Conservation (phyloP, 1,140 invertebrate genomes). For the Olivierus martensii region DNA sequence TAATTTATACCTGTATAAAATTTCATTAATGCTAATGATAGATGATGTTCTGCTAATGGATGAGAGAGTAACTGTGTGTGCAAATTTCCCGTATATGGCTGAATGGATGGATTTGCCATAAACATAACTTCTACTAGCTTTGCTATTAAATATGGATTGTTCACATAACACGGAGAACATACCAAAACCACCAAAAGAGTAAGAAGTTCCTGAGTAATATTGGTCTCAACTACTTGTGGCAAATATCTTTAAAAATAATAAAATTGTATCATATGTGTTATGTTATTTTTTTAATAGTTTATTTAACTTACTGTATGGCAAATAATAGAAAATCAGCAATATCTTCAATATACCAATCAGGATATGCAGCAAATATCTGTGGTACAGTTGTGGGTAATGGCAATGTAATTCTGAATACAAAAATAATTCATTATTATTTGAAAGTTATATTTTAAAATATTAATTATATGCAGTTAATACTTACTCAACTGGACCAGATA, state of each 20-base stretch:
- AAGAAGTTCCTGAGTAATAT: slow-evolving; percentile 66
- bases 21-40: slow-evolving; percentile 86
- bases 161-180: slow-evolving; percentile 76
- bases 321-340: slow-evolving; percentile 90
- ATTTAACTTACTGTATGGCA: slow-evolving; percentile 81
- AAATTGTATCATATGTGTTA: too few species aligned
- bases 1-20: slow-evolving; percentile 88
- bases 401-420: slow-evolving; percentile 19
- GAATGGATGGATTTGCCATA: slow-evolving; percentile 70
- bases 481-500: slow-evolving; percentile 19
- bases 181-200: slow-evolving; percentile 77
- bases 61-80: slow-evolving; percentile 63
- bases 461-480: slow-evolving; percentile 11
- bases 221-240: slow-evolving; percentile 41
- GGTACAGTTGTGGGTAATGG: slow-evolving; percentile 45
- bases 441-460: neutral
- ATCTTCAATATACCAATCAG: slow-evolving; percentile 94
- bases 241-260: too few species aligned
- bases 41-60: slow-evolving; percentile 59
- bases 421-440: neutral
- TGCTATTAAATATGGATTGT: slow-evolving; percentile 90
- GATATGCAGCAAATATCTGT: slow-evolving; percentile 67
- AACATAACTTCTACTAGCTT: slow-evolving; percentile 88
- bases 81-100: slow-evolving; percentile 46
- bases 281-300: too few species aligned